Evolutionary conservation across 1,140 invertebrate species (phyloP).

Genomic region (Cyphomyrmex costatus): DNA sequence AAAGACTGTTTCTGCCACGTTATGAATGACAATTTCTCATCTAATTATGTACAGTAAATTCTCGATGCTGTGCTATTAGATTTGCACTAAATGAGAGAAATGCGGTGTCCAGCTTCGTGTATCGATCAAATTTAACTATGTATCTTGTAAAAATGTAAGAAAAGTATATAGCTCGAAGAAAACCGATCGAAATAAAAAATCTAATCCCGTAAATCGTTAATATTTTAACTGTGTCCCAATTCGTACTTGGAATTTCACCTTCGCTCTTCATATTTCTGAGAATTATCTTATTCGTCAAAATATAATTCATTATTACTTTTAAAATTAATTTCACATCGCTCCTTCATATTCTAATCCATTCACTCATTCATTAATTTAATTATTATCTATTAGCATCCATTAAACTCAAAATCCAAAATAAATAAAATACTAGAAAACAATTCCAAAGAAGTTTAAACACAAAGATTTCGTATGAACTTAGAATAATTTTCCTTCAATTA

Average conservation of each 20-base stretch:
- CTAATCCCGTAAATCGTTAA: slow-evolving; percentile 8
- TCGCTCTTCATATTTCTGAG: not conserved
- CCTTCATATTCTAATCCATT: not conserved
- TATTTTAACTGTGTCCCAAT: not conserved
- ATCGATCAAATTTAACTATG: slow-evolving; percentile 39
- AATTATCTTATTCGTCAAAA: not conserved
- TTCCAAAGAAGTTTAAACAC: not conserved
- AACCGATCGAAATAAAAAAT: slow-evolving; percentile 29
- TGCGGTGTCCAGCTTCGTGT: slow-evolving; percentile 17
- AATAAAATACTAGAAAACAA: slow-evolving; percentile 2
- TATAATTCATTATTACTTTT: not conserved
- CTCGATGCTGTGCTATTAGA: slow-evolving; percentile 37
- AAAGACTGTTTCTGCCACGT: slow-evolving; percentile 56
- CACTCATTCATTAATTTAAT: not conserved
- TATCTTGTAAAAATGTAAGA: slow-evolving; percentile 39
- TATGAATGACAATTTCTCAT: slow-evolving; percentile 24
- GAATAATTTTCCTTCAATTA: not conserved
- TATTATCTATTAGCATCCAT: not conserved
- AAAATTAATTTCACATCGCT: not conserved
- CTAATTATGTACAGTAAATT: slow-evolving; percentile 55
- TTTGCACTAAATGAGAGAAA: slow-evolving; percentile 26
- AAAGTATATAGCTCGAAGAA: slow-evolving; percentile 37
- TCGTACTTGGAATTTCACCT: not conserved
- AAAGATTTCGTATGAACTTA: slow-evolving; percentile 7
- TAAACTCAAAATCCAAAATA: not conserved